Evolutionary conservation across 1,140 invertebrate genomes (phyloP).

Genomic region (Leptopilina boulardi): DNA sequence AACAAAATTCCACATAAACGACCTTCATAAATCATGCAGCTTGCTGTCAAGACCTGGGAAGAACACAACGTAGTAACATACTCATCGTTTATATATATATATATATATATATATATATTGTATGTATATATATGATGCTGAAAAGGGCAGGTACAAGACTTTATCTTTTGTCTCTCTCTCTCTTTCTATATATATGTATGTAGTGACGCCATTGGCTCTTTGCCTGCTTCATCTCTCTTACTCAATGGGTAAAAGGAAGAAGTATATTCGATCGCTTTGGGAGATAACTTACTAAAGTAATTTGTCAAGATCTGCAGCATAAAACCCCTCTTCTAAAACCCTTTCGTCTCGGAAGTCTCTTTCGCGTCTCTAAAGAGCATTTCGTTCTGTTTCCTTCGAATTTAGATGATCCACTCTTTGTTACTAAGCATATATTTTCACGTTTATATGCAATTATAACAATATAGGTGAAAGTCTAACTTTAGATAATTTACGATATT

Average conservation of each 20-base stretch:
- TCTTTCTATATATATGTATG: not conserved
- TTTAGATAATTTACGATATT: too few species aligned
- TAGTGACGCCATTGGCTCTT: slow-evolving; percentile 7
- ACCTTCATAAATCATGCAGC: slow-evolving; percentile 19
- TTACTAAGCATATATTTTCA: too few species aligned
- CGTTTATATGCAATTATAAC: too few species aligned
- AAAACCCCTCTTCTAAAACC: slow-evolving; percentile 5
- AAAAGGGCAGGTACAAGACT: slow-evolving; percentile 7
- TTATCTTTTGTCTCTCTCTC: slow-evolving; percentile 5
- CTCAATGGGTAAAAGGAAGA: not conserved
- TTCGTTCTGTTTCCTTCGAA: not conserved
- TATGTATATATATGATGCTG: not conserved
- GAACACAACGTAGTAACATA: not conserved
- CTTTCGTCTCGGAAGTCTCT: not conserved
- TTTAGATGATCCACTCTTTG: not conserved
- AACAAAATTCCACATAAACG: slow-evolving; percentile 18
- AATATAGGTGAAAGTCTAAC: too few species aligned
- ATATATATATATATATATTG: not conserved
- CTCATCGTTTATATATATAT: not conserved
- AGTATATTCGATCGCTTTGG: slow-evolving; percentile 24
- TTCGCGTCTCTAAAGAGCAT: not conserved
- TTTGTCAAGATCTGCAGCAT: slow-evolving; percentile 14
- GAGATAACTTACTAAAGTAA: slow-evolving; percentile 17
- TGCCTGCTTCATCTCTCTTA: slow-evolving; percentile 14
- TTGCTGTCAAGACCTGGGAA: not conserved